Evolutionary conservation across 2,888 invertebrate species (phyloP).

Genomic region (Erpobdella octoculata): DNA sequence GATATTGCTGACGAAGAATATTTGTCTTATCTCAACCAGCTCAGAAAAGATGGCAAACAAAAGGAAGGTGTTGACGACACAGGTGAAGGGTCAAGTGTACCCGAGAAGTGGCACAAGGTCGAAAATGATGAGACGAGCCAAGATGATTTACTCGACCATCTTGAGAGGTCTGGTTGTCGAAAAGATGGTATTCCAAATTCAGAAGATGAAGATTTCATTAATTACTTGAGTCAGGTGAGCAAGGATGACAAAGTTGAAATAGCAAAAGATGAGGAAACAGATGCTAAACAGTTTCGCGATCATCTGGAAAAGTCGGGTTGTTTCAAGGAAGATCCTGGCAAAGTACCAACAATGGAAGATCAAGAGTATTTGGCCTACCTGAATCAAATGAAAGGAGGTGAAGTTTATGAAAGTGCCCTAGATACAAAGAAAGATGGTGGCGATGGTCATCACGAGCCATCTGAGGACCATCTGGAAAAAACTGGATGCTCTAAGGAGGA

Average conservation of each 20-base stretch:
- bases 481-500: neutral
- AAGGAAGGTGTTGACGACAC: neutral
- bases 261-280: neutral
- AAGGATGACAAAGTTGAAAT: neutral
- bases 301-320: no score
- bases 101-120: neutral
- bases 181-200: neutral
- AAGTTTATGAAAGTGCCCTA: neutral
- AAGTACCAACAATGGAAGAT: neutral
- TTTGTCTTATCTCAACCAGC: no score
- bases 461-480: neutral
- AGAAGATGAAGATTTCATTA: conserved; percentile 1
- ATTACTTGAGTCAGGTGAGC: neutral
- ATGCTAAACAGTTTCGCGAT: no score
- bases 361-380: no score
- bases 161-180: neutral
- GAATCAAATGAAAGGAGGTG: no score
- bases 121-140: neutral
- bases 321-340: neutral
- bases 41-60: no score
- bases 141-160: no score
- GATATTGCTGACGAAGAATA: no score
- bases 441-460: neutral
- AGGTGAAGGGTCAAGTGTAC: neutral
- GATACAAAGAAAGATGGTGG: neutral